Evolutionary conservation across 2,113 vertebrate species (phyloP), one percentile per base, ranked within the genome.

Genomic region (Scalopus aquaticus): DNA sequence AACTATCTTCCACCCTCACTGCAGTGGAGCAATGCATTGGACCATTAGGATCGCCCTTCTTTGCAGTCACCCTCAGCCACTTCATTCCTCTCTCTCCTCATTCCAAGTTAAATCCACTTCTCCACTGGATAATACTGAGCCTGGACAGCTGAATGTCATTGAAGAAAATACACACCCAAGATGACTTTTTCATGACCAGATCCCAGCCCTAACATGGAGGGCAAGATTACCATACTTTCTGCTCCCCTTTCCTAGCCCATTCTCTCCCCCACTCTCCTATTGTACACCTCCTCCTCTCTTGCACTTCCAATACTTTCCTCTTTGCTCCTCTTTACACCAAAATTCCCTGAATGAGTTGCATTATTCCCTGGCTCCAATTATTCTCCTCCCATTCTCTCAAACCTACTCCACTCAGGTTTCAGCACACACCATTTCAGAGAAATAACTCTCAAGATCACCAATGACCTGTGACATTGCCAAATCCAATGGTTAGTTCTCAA

Each of bases 261-360:
- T 49, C 9, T 49, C 46, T 49, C 65, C 26, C 76, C 9, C 13
- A 0, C 37, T 74, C 39, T 84, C 2, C 32, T 30, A 11, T 44
- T 22, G 64, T 42, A 54, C 0, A 26, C 19, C 3, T 39, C 54
- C 39, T 49, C 54, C 7, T 37, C 30, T 37, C 32, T 35, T 24
- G 7, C n/a, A 20, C n/a, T 69, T 37, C 3, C 44, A 51, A 70
- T 70, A 9, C 39, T 30, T 87, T 30, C n/a, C 56, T 19, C 3
- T 76, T 37, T 80, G 13, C 9, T 84, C 30, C 54, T 62, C 46
- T 72, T 83, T 49, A 73, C 1, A 70, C 39, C 15, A 82, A 26
- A 92, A 83, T 16, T 89, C 26, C 54, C 62, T 85, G 89, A 86
- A 92, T 85, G 39, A 90, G 51, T 72, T 54, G 16, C 51, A 56